Evolutionary conservation across 2,888 invertebrate species (phyloP), one percentile per base, ranked within the genome.

Genomic region (Amorpha juglandis): DNA sequence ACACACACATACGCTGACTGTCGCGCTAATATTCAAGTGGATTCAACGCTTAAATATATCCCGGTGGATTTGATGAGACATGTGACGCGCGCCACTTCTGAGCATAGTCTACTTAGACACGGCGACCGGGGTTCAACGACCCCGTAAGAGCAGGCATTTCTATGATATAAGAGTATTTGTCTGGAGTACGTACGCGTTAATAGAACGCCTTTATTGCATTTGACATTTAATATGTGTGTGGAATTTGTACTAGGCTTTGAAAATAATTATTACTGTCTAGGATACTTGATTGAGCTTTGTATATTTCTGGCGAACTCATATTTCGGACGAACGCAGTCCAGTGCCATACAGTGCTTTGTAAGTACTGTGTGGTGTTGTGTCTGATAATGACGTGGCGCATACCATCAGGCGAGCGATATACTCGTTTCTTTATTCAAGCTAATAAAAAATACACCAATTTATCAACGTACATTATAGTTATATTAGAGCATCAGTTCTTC

Each of bases 41-140:
- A 58, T 42, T 58, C 58, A 12, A 58, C 19, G 42, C 42, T 58
- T 58, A 42, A 58, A 58, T 58, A 58, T 58, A 58, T 58, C 58
- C 58, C 58, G 21, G 19, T 19, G 58, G 58, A 42, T 58, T 58
- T 58, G 58, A 58, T 58, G 58, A 58, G 58, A 58, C 58, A 58
- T 38, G 58, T 42, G 58, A 58, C 58, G n/a, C 38, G 55, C 35
- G 42, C 12, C 42, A 19, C 38, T 19, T 27, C 14, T 27, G 42
- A 42, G 21, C 9, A 58, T 58, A 58, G 16, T 58, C 58, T 58
- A 58, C 38, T 55, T 55, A 58, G 58, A 12, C 38, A 58, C 58
- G 55, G 55, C 35, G 58, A 42, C 21, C 42, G 58, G 19, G 42
- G 42, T 58, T 58, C 58, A 58, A 11, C 12, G 38, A 0, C 38